These are phyloP conservation scores for Benthosema pterotum DNA, from an alignment of 2,797 vertebrate species.

Conservation along the genomic window DNA sequence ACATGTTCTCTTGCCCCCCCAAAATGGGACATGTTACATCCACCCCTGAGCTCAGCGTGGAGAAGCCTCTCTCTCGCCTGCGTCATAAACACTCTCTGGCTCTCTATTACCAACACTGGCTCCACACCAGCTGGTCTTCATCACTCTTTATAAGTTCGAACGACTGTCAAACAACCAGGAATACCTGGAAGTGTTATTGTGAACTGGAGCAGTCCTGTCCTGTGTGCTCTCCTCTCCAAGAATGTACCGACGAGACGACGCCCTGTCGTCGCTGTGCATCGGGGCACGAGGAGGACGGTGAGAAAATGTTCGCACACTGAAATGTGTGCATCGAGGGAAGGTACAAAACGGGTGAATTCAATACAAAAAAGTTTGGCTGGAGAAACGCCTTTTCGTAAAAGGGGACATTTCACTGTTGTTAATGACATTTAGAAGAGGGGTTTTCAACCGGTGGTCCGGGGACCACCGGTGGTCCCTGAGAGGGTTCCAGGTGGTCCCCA, in stretches of 20 bases:
- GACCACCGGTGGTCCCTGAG: no score
- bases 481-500: no score
- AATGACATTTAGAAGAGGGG: no score
- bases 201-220: slow-evolving; percentile 24
- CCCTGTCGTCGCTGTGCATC: neutral
- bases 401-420: no score
- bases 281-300: neutral
- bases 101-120: slow-evolving; percentile 31
- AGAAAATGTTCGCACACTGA: neutral
- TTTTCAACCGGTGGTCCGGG: no score
- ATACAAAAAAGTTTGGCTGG: no score
- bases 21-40: no score
- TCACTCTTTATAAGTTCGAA: slow-evolving; percentile 40
- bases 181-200: slow-evolving; percentile 40
- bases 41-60: slow-evolving; percentile 8
- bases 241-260: no score
- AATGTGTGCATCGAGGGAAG: neutral
- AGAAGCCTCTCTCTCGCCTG: slow-evolving; percentile 34
- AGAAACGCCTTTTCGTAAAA: no score
- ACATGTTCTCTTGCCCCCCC: no score
- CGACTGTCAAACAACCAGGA: slow-evolving; percentile 60
- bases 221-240: neutral
- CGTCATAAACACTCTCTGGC: slow-evolving; percentile 50
- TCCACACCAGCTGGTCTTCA: slow-evolving; percentile 45
- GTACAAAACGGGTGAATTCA: neutral